Conservation (phyloP, 2,113 vertebrate genomes). For the pig (Sus scrofa) region T2T-Sscrofa CM000818.6:83878001-83878500, state of each 20-base stretch:
- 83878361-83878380: neutral
- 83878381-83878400: neutral
- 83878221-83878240: neutral
- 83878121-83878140: neutral
- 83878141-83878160: neutral
- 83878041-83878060: neutral
- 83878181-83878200: neutral
- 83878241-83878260: neutral
- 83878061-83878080: neutral
- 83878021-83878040: neutral
- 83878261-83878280: neutral
- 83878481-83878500: neutral
- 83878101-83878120: neutral
- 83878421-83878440: neutral
- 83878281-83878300: neutral
- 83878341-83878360: neutral
- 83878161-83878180: neutral
- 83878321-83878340: neutral
- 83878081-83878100: neutral
- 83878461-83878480: neutral
- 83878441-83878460: neutral
- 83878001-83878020: neutral
- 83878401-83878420: neutral
- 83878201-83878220: neutral
- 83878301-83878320: neutral